Evolutionary conservation across 2,797 vertebrate species (phyloP).

Genomic region (Typhlichthys subterraneus): DNA sequence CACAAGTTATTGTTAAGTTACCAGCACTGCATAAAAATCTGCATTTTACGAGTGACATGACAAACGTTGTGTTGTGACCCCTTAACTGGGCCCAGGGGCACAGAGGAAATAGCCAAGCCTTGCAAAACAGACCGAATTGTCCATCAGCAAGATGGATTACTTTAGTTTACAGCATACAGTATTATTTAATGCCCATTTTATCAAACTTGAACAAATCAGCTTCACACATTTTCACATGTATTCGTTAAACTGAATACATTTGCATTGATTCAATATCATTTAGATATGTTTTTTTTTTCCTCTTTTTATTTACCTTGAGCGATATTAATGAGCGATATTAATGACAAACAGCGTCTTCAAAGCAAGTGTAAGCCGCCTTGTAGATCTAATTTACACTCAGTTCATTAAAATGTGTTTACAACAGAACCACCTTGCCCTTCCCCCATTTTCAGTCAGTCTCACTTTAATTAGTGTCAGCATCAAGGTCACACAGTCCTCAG

Average conservation of each 20-base stretch:
- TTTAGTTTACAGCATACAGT: too few relatives aligned
- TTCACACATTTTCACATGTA: too few relatives aligned
- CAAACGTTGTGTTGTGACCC: conserved; percentile 36
- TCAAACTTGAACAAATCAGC: too few relatives aligned
- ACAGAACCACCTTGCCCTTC: conserved; percentile 66
- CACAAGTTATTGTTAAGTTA: conserved; percentile 50
- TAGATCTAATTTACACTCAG: conserved; percentile 79
- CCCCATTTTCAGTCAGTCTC: conserved; percentile 15
- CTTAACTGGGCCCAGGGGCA: conserved; percentile 5
- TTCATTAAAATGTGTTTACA: conserved; percentile 88
- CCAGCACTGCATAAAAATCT: conserved; percentile 46
- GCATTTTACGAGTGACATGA: conserved; percentile 45
- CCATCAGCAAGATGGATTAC: neutral
- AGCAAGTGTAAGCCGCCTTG: conserved; percentile 81
- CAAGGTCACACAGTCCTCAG: conserved; percentile 57
- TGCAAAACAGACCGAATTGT: conserved; percentile 21
- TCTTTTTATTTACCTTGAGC: conserved; percentile 29
- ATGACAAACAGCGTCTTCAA: conserved; percentile 81
- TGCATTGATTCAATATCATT: too few relatives aligned
- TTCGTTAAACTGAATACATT: too few relatives aligned
- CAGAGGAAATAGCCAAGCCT: conserved; percentile 20
- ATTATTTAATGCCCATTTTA: too few relatives aligned
- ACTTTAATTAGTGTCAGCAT: conserved; percentile 64
- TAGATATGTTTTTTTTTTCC: too few relatives aligned
- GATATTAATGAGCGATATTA: conserved; percentile 66